A percentile compares a stretch with the other conserved stretches of the same genome.
Conservation (phyloP, 2,888 invertebrate species). For the Tyria jacobaeae region DNA sequence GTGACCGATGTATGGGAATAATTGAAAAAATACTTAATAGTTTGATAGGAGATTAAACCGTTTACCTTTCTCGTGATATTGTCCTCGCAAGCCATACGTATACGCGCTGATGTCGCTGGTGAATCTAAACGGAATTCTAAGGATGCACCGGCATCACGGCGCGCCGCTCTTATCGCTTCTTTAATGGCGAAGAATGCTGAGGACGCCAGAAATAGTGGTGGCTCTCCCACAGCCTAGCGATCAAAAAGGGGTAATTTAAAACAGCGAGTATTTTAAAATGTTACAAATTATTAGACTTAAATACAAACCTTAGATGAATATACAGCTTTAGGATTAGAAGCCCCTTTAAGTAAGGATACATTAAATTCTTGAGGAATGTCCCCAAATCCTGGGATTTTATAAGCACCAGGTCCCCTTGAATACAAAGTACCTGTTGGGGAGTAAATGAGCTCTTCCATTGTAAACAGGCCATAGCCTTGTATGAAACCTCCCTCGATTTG, state of each 20-base stretch:
- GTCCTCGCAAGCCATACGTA: constrained; percentile 96
- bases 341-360: constrained; percentile 96
- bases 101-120: constrained; percentile 95
- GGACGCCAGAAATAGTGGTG: constrained; percentile 96
- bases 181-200: constrained; percentile 96
- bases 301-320: constrained; percentile 95
- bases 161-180: constrained; percentile 93
- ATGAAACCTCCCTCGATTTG: constrained; percentile 98
- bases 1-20: no score
- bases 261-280: not conserved
- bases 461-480: constrained; percentile 97
- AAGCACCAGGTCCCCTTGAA: constrained; percentile 96
- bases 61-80: constrained; percentile 91
- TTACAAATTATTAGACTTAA: not conserved
- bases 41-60: not conserved
- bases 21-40: no score
- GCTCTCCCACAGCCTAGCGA: constrained; percentile 96
- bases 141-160: constrained; percentile 89
- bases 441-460: constrained; percentile 95
- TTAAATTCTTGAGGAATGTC: constrained; percentile 97
- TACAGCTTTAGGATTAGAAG: constrained; percentile 95
- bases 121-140: constrained; percentile 89
- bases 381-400: constrained; percentile 97
- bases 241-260: constrained; percentile 4
- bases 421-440: constrained; percentile 93